These are phyloP conservation scores for Spondyliosoma cantharus DNA, from an alignment of 2,797 vertebrate species.

Conservation along the genomic window DNA sequence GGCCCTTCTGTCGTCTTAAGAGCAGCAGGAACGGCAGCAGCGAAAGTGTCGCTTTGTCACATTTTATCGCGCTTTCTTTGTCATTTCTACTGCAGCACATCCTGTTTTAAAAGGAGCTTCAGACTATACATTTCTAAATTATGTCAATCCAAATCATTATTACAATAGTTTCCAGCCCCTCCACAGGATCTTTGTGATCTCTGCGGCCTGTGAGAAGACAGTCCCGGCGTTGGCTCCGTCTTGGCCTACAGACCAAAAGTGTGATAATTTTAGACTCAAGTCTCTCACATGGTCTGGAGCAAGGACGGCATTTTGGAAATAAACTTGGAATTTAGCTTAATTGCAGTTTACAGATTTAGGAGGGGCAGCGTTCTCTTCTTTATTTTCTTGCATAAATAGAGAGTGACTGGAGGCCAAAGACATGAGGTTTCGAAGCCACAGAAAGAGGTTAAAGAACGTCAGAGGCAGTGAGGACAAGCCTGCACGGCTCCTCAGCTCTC, in stretches of 20 bases:
- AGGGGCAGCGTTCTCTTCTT: constrained; percentile 87
- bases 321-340: constrained; percentile 89
- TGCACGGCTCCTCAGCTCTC: constrained; percentile 47
- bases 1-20: neutral
- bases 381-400: constrained; percentile 89
- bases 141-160: constrained; percentile 46
- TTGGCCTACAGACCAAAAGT: constrained; percentile 85
- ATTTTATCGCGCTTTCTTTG: constrained; percentile 2
- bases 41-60: neutral
- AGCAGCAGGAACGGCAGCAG: neutral
- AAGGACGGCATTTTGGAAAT: constrained; percentile 86
- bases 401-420: constrained; percentile 85
- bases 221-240: constrained; percentile 75
- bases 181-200: constrained; percentile 61
- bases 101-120: constrained; percentile 9
- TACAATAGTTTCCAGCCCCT: constrained; percentile 53
- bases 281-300: constrained; percentile 88
- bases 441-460: constrained; percentile 85
- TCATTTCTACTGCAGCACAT: neutral
- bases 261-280: constrained; percentile 88
- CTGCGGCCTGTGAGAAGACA: constrained; percentile 75
- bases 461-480: constrained; percentile 78
- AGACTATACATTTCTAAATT: constrained; percentile 30
- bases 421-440: constrained; percentile 87
- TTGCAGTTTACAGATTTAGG: constrained; percentile 90